Base-by-base conservation (phyloP, 1,140 invertebrate genomes). In the Drosophila busckii region DNA sequence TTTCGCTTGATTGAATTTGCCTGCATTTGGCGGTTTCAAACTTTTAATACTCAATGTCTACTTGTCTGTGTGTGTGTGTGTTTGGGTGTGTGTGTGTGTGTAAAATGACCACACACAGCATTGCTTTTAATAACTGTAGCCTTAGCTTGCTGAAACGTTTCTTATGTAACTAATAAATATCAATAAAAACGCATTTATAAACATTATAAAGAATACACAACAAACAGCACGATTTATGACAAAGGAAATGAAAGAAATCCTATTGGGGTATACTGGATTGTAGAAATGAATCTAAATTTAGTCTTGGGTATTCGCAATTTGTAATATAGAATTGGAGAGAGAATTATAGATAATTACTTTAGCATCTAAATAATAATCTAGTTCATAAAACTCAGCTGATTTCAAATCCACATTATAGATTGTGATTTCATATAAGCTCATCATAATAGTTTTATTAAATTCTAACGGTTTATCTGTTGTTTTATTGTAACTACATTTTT, bases 1-100 rank as follows among this genome's bases (percentile, higher is more conserved):
- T 82, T 64, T 59, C 63, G 71, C 73, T 82, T 73, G 73, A 78
- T 78, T 78, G 56, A 78, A 78, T 78, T 68, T 71, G 65, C 44
- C 37, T 59, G 67, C 55, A 67, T 58, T 56, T 65, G 63, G 9
- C 31, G 45, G 20, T 55, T 58, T 38, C 25, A n/a, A n/a, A n/a
- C n/a, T n/a, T n/a, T n/a, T n/a, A n/a, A 38, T 34, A 22, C 10
- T 15, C 5, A 13, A 6, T 12, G 8, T 22, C 2, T n/a, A 8
- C 28, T 35, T 9, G 22, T 28, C 26, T 34, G 16, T 10, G 4
- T 26, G 15, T 38, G 9, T 15, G 12, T 31, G 15, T 25, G 22
- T n/a, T 16, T 28, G 10, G 23, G n/a, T 31, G 15, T 9, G 7
- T 63, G 9, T 17, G n/a, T n/a, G n/a, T n/a, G n/a, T n/a, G n/a